These are phyloP conservation scores for Ceratina calcarata DNA, from an alignment of 1,140 invertebrate genomes.

Conservation along the genomic window DNA sequence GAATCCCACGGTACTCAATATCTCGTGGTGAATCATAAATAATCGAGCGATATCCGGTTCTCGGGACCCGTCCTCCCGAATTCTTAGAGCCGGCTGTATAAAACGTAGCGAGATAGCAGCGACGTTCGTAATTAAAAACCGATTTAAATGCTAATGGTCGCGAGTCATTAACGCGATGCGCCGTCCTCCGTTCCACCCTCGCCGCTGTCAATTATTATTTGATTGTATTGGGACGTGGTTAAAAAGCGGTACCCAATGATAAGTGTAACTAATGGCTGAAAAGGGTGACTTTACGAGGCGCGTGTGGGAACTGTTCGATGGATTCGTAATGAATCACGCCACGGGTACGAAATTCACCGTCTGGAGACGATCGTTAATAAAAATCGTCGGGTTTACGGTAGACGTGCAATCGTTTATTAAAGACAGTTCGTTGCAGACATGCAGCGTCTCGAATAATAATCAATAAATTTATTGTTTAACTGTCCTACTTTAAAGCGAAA, in stretches of 20 bases:
- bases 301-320: slow-evolving; percentile 50
- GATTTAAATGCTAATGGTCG: slow-evolving; percentile 72
- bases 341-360: slow-evolving; percentile 49
- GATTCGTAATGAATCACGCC: slow-evolving; percentile 62
- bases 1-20: slow-evolving; percentile 66
- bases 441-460: too few species aligned
- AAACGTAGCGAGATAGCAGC: slow-evolving; percentile 29
- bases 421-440: too few species aligned
- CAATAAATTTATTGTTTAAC: too few species aligned
- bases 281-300: slow-evolving; percentile 55
- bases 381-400: slow-evolving; percentile 27
- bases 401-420: neutral
- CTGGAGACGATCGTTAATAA: slow-evolving; percentile 59
- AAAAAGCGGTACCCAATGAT: neutral
- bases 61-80: slow-evolving; percentile 42
- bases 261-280: slow-evolving; percentile 3
- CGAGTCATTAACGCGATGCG: slow-evolving; percentile 67
- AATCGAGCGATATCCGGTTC: slow-evolving; percentile 55
- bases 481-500: too few species aligned
- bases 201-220: slow-evolving; percentile 60
- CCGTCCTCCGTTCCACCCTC: slow-evolving; percentile 49
- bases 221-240: slow-evolving; percentile 1
- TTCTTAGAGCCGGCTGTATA: slow-evolving; percentile 4
- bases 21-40: slow-evolving; percentile 64
- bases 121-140: slow-evolving; percentile 70